Evolutionary conservation across 2,888 invertebrate genomes (phyloP), one percentile per base, ranked within the genome.

Genomic region (Nymphalis urticae): DNA sequence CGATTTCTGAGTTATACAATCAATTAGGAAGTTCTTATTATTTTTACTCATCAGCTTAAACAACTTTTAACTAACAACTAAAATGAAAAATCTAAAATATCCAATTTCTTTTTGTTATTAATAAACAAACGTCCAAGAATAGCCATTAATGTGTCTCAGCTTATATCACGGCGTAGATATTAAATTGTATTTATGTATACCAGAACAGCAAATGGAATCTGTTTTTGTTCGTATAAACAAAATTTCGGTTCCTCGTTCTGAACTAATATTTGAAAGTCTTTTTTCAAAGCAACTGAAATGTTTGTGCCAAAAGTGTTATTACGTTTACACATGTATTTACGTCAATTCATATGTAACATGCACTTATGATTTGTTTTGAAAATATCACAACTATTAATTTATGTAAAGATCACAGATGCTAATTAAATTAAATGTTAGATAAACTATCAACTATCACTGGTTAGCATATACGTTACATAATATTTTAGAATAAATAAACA

Each of bases 301-400:
- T 77, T 74, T 77, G 83, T 86, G 87, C 88, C 87, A 90, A 88
- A 88, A 66, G 47, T 53, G 48, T n/a, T 53, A 32, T 32, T 48
- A 47, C 48, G 66, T 63, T 60, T 61, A 64, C 48, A 82, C 75
- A 76, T 77, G 82, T 82, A 81, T 85, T 82, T 80, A 80, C 88
- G 79, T 85, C 89, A 89, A 81, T 90, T 89, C 89, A 90, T 89
- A 89, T 89, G 16, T 51, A 21, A 21, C 16, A 17, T 4, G 88
- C 85, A 82, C 84, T 83, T 79, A 73, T 82, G 79, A 71, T 56
- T 32, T 32, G 75, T 70, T 66, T 66, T 48, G 19, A 58, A 61
- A 66, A 64, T 54, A 63, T 50, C 48, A 56, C 27, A 19, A 47
- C 51, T 54, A 19, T 36, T 9, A 7, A 19, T 64, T 67, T 70